These are phyloP conservation scores for Rhabditoides inermis DNA, from an alignment of 2,888 invertebrate species.

Conservation along the genomic window DNA sequence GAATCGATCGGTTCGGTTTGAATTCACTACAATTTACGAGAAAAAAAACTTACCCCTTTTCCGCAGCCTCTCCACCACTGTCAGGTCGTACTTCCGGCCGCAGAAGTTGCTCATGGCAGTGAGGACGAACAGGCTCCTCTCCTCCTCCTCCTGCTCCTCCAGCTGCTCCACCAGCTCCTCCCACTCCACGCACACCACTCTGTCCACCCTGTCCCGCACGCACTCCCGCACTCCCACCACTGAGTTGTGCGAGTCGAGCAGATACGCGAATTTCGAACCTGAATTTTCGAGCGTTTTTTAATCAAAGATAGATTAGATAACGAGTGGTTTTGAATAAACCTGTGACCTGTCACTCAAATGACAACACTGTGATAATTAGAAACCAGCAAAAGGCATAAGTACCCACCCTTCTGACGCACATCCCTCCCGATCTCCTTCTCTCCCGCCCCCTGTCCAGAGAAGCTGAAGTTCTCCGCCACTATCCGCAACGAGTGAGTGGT, in stretches of 20 bases:
- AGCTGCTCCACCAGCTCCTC: neutral
- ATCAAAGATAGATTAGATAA: neutral
- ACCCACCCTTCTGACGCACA: neutral
- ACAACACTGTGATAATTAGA: too few relatives aligned
- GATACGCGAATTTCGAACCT: slow-evolving; percentile 40
- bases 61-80: slow-evolving; percentile 17
- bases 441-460: slow-evolving; percentile 7
- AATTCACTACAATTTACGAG: neutral
- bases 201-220: slow-evolving; percentile 53
- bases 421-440: slow-evolving; percentile 1
- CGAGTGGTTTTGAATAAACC: neutral
- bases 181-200: neutral
- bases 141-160: neutral
- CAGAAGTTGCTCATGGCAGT: slow-evolving; percentile 92
- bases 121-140: slow-evolving; percentile 65
- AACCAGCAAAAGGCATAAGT: too few relatives aligned
- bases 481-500: slow-evolving; percentile 79
- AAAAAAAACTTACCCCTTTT: slow-evolving; percentile 20
- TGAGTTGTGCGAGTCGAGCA: slow-evolving; percentile 87
- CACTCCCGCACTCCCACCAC: slow-evolving; percentile 81
- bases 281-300: neutral
- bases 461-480: slow-evolving; percentile 70
- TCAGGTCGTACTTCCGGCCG: slow-evolving; percentile 70
- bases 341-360: neutral
- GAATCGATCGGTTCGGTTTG: neutral